Evolutionary conservation across 2,888 invertebrate species (phyloP).

Genomic region (Pollenia angustigena): DNA sequence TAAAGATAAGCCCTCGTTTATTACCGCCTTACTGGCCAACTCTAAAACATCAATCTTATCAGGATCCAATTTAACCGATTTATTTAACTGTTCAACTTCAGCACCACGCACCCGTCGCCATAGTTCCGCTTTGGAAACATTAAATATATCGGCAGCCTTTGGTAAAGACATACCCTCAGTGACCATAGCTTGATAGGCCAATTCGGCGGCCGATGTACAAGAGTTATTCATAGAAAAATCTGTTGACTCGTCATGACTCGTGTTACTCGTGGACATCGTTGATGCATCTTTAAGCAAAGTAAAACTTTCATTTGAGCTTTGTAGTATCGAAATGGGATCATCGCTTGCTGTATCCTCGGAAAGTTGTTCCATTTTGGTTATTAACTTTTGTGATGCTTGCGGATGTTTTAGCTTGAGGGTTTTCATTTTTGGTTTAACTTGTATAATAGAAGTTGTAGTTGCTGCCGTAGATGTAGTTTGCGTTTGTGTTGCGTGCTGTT

Average conservation of each 20-base stretch:
- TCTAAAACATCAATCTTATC: conserved; percentile 74
- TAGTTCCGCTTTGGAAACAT: conserved; percentile 83
- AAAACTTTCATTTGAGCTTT: conserved; percentile 71
- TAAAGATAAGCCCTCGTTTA: conserved; percentile 81
- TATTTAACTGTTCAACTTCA: conserved; percentile 75
- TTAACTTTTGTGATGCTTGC: conserved; percentile 33
- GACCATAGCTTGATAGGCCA: conserved; percentile 82
- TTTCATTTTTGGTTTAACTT: conserved; percentile 76
- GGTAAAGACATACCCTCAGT: conserved; percentile 82
- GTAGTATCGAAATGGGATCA: conserved; percentile 75
- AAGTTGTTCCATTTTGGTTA: conserved; percentile 63
- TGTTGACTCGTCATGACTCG: conserved; percentile 48
- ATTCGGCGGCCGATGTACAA: conserved; percentile 76
- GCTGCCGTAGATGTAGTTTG: conserved; percentile 31
- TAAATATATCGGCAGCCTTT: conserved; percentile 82
- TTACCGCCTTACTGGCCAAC: conserved; percentile 82
- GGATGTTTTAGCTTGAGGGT: conserved; percentile 67
- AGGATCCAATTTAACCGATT: conserved; percentile 54
- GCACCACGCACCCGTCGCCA: conserved; percentile 83
- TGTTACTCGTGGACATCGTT: conserved; percentile 62
- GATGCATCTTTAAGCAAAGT: conserved; percentile 75
- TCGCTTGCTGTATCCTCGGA: conserved; percentile 70
- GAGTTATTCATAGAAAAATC: conserved; percentile 61
- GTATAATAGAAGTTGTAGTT: conserved; percentile 70
- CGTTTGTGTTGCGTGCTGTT: conserved; percentile 13